These are phyloP conservation scores for Acrossocheilus wenchowensis DNA, from an alignment of 2,797 vertebrate species.

Conservation along the genomic window DNA sequence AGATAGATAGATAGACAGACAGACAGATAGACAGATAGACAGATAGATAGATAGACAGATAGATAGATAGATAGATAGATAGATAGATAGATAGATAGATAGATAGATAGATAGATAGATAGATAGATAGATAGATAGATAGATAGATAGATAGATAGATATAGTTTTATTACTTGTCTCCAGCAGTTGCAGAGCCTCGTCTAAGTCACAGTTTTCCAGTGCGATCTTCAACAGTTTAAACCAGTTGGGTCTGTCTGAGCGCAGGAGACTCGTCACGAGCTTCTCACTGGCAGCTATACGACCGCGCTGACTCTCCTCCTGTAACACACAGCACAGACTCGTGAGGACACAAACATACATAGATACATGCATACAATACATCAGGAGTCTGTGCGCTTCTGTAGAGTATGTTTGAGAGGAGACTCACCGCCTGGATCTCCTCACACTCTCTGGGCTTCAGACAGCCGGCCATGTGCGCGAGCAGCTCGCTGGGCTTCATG, in stretches of 20 bases:
- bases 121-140: accelerated
- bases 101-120: accelerated
- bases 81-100: background rate
- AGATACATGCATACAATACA: constrained; percentile 1
- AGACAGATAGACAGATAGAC: too few species aligned
- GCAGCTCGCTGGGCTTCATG: constrained; percentile 61
- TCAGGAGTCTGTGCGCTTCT: background rate
- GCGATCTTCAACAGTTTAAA: constrained; percentile 61
- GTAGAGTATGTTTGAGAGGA: background rate
- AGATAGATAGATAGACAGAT: too few species aligned
- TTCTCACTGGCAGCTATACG: constrained; percentile 51
- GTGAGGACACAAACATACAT: background rate
- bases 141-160: background rate
- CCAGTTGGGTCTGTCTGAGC: constrained; percentile 62
- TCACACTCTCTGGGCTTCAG: constrained; percentile 55
- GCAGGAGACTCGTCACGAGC: constrained; percentile 54
- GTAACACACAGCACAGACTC: background rate
- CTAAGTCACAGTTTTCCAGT: constrained; percentile 16
- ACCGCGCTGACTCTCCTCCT: constrained; percentile 52
- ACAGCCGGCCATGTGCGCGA: constrained; percentile 49
- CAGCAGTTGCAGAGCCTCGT: constrained; percentile 41
- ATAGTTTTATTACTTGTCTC: constrained; percentile 16
- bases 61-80: accelerated
- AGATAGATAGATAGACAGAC: accelerated
- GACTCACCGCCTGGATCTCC: constrained; percentile 61